Percentiles rank a stretch among this genome's conserved stretches.
phyloP scores from a whole-genome alignment of 2,888 invertebrate genomes.

The Campoplex nolae region DNA sequence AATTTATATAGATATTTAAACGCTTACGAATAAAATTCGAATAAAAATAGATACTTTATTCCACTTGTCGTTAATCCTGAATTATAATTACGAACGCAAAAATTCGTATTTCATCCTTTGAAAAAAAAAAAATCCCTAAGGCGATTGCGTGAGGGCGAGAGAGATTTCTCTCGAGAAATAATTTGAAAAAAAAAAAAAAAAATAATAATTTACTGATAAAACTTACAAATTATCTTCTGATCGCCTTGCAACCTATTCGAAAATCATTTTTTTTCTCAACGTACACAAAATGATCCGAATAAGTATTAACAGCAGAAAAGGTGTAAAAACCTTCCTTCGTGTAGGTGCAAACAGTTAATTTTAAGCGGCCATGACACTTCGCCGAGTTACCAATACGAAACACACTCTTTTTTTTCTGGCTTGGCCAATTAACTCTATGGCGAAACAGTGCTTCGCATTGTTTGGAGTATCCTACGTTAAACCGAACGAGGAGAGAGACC shows the following conservation, averaged over 20 bases:
- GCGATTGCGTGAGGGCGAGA: no score
- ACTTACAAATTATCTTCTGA: no score
- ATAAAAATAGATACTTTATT: background rate
- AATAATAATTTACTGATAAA: no score
- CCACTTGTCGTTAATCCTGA: conserved; percentile 50
- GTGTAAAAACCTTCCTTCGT: background rate
- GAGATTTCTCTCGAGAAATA: no score
- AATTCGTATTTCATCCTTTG: no score
- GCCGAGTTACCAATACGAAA: background rate
- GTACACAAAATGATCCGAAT: background rate
- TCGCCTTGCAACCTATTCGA: background rate
- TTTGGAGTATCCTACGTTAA: conserved; percentile 49
- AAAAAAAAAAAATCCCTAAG: background rate
- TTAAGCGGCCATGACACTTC: conserved; percentile 2
- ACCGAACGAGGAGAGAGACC: conserved; percentile 26
- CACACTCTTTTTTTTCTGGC: conserved; percentile 3
- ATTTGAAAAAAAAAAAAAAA: no score
- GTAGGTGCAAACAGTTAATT: background rate
- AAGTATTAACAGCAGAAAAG: background rate
- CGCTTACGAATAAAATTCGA: background rate
- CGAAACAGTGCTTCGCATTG: conserved; percentile 55
- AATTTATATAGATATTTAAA: background rate
- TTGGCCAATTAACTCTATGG: conserved; percentile 54
- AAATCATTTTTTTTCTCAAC: background rate
- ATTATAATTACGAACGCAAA: conserved; percentile 40